Evolutionary conservation across 2,113 vertebrate species (phyloP).

Genomic region (Oryzias celebensis): DNA sequence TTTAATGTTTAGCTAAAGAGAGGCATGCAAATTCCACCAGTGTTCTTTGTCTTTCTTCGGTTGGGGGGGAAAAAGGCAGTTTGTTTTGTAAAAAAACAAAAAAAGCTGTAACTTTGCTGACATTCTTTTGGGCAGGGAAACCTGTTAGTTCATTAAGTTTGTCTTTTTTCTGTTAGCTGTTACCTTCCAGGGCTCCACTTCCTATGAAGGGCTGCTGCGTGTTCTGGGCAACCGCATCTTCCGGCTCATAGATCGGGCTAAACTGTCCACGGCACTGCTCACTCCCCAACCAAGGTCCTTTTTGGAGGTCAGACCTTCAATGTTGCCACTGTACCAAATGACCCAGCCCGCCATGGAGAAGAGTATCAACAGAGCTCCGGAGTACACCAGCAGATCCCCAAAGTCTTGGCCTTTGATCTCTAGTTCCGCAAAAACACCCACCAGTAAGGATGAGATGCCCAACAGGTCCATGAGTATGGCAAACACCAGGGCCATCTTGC

Average conservation of each 20-base stretch:
- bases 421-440: conserved; percentile 84
- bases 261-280: conserved; percentile 66
- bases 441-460: conserved; percentile 78
- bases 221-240: conserved; percentile 58
- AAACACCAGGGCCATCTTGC: conserved; percentile 82
- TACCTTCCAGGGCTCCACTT: not conserved
- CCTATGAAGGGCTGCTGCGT: conserved; percentile 57
- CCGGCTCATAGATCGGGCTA: conserved; percentile 73
- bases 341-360: conserved; percentile 87
- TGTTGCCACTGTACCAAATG: conserved; percentile 92
- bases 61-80: not conserved
- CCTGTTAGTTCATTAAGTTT: not conserved
- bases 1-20: too few species aligned
- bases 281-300: conserved; percentile 55
- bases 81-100: not conserved
- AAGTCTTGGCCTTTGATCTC: conserved; percentile 83
- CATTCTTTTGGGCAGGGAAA: conserved; percentile 13
- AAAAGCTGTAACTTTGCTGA: not conserved
- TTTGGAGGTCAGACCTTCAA: conserved; percentile 75
- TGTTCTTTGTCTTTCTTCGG: too few species aligned
- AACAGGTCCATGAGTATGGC: conserved; percentile 84
- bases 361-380: conserved; percentile 83
- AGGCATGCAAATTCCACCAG: too few species aligned
- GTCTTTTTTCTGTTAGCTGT: not conserved
- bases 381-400: conserved; percentile 87